Base-by-base conservation (phyloP, 2,797 vertebrate genomes). In the Mus caroli region DNA sequence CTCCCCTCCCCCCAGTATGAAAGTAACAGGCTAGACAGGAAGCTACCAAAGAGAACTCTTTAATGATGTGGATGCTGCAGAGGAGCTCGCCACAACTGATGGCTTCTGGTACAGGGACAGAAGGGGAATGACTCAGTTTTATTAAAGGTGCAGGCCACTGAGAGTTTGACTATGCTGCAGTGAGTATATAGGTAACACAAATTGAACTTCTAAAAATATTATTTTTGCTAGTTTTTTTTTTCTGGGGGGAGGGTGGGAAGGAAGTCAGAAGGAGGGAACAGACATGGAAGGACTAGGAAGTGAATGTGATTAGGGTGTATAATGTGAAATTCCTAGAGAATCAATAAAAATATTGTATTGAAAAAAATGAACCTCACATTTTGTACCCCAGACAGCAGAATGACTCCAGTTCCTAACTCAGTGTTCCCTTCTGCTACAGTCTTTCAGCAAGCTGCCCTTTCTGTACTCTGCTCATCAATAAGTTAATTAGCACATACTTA, bases 401-500 rank as follows among this genome's bases (percentile, higher is more conserved):
- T 43, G 62, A 8, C 43, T 94, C 34, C 31, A 15, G 60, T 91
- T 88, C 90, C 92, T 80, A 34, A 31, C 34, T 64, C 9, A 4
- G 4, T 58, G 52, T 60, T 79, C 43, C 17, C 40, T 8, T 92
- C 87, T 40, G 8, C 19, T 54, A 20, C 17, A 31, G 37, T 20
- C 73, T 40, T 89, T 88, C 6, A 19, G 7, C 8, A 9, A 22
- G 43, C n/a, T 88, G 80, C 64, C 64, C 91, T 76, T 77, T 28
- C 87, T 50, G 71, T 8, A n/a, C 14, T 60, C 3, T n/a, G 71
- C 56, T 52, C 67, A 3, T 88, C 58, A 80, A 0, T 87, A 60
- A 90, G 64, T 82, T 87, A 94, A 37, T 95, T 43, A 94, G n/a
- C 62, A 46, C 9, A 0, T 43, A 17, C 62, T 76, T 83, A 37